Percentiles rank a stretch among this genome's conserved stretches.
phyloP scores from a whole-genome alignment of 2,797 vertebrate genomes.

The Clarias pachynema region DNA sequence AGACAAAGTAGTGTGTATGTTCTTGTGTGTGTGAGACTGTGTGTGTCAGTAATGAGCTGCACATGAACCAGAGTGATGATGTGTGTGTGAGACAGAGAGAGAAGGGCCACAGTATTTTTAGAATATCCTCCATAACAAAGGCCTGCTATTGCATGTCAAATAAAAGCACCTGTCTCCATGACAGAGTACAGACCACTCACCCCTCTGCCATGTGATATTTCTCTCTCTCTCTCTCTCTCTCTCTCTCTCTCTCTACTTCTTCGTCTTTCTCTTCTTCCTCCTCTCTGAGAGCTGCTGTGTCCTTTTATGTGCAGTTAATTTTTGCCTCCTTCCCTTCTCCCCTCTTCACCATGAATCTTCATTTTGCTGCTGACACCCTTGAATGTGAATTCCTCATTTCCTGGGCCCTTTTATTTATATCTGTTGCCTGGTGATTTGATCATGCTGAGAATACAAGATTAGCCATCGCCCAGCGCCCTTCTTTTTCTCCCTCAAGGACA shows the following conservation, averaged over 20 bases:
- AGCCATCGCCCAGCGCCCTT: conserved; percentile 89
- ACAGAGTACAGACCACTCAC: conserved; percentile 77
- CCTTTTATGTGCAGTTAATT: conserved; percentile 89
- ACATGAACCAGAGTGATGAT: conserved; percentile 75
- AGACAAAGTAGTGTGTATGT: conserved; percentile 21
- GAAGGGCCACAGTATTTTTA: conserved; percentile 70
- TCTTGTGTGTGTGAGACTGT: conserved; percentile 35
- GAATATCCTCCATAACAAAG: conserved; percentile 73
- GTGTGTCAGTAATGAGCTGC: conserved; percentile 68
- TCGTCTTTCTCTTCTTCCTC: conserved; percentile 51
- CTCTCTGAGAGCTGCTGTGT: conserved; percentile 80
- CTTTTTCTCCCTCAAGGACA: conserved; percentile 89
- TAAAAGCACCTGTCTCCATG: conserved; percentile 81
- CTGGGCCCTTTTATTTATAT: conserved; percentile 93
- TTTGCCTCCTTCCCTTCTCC: conserved; percentile 79
- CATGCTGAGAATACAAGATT: conserved; percentile 95
- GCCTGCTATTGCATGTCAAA: conserved; percentile 77
- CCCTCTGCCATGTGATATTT: conserved; percentile 59
- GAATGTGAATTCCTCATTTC: conserved; percentile 97
- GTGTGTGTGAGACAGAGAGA: conserved; percentile 66
- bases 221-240: conserved; percentile 61
- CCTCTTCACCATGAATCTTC: conserved; percentile 93
- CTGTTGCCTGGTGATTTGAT: conserved; percentile 95
- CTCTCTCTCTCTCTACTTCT: conserved; percentile 24
- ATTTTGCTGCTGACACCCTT: conserved; percentile 91